Evolutionary conservation across 30 jellyfish, hydroid and myxozoan species (phyloP), one percentile per base, ranked within the genome.

Genomic region (Aurelia sp.): DNA sequence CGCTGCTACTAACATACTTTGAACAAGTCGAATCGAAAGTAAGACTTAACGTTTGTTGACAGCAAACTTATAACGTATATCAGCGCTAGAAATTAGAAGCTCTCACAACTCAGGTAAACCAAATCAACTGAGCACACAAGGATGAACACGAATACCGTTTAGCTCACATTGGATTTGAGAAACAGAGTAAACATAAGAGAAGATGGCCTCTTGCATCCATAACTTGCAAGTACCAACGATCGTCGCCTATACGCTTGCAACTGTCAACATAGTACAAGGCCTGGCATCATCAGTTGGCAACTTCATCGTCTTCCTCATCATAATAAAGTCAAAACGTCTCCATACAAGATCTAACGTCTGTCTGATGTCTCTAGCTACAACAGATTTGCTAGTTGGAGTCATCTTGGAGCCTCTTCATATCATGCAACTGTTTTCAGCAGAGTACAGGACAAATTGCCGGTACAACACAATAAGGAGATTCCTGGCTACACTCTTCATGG

Each of bases 321-420:
- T 86, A 0, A 11, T 59, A 4, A 64, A 33, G 19, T 57, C 75
- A 82, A 85, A 57, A 58, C 89, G 78, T 37, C 83, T 71, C 16
- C 82, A 88, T 2, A 74, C 95, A 22, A 58, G 89, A 50, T 84
- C 94, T 76, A 92, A 79, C 63, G 65, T 60, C 23, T 70, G 76
- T 23, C 86, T 86, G 7, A 53, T 74, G 22, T 92, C 98, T 8
- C 68, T 92, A 37, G 95, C 98, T 11, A 59, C 83, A 17, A 87
- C 97, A 11, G 98, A 92, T 75, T 52, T 87, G 21, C 78, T 81
- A 2, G 98, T 92, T 59, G 98, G 97, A 6, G n/a, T 57, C 30
- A 16, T 86, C 37, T 55, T 92, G 21, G 87, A 78, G 57, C 95
- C 97, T 33, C 21, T 86, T 18, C 62, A 79, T 16, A 77, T 74